Evolutionary conservation across 2,888 invertebrate species (phyloP).

Genomic region (Andricus quercusramuli): DNA sequence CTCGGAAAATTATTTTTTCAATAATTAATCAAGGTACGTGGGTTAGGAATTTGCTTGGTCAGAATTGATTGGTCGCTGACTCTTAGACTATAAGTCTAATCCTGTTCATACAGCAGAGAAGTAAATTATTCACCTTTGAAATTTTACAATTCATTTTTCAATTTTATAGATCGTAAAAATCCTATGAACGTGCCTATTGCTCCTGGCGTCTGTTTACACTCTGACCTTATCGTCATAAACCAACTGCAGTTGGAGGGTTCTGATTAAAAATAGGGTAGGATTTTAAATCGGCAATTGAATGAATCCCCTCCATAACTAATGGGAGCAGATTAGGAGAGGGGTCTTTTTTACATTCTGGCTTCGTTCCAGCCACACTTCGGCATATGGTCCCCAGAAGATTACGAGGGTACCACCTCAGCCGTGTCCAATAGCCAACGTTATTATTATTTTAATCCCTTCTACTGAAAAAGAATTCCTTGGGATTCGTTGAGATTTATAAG

Average conservation of each 20-base stretch:
- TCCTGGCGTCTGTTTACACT: conserved; percentile 37
- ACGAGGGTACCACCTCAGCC: conserved; percentile 69
- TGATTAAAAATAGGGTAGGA: conserved; percentile 35
- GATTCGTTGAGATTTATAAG: conserved; percentile 22
- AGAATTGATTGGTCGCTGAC: too few relatives aligned
- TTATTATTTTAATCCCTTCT: conserved; percentile 73
- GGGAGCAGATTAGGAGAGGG: conserved; percentile 69
- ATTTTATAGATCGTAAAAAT: background rate
- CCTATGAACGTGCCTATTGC: background rate
- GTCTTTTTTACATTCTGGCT: conserved; percentile 71
- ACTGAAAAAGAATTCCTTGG: background rate
- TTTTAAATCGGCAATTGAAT: conserved; percentile 69
- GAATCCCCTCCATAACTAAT: conserved; percentile 68
- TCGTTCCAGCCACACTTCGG: conserved; percentile 68
- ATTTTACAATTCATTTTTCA: background rate
- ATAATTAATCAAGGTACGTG: too few relatives aligned
- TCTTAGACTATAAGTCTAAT: too few relatives aligned
- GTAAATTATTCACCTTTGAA: background rate
- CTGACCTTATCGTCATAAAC: conserved; percentile 43
- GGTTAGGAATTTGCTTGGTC: too few relatives aligned
- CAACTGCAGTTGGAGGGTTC: conserved; percentile 45
- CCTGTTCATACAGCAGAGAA: background rate
- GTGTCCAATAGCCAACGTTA: conserved; percentile 75
- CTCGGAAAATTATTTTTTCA: too few relatives aligned
- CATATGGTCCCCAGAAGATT: conserved; percentile 75